Base-by-base conservation (phyloP, 2,113 vertebrate genomes). In the Nannobrachium achirus region DNA sequence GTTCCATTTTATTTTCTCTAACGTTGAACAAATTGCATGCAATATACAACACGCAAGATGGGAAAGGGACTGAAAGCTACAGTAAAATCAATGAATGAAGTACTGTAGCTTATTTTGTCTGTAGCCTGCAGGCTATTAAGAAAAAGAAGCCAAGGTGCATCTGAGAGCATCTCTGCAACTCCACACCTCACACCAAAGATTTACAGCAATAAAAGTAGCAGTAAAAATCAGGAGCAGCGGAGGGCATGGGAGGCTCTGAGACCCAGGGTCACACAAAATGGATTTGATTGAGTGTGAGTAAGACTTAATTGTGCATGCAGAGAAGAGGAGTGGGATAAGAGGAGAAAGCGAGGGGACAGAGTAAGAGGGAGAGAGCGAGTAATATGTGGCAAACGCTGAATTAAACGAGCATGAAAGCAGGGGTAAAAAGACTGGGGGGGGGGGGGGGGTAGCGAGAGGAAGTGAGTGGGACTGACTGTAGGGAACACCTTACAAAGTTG, bases 241-340 rank as follows among this genome's bases (percentile, higher is more conserved):
- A 81, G 69, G 77, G 65, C 75, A 62, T 20, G 1, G 67, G 64
- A 62, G 44, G 57, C 55, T 60, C 66, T 20, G 3, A 56, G 71
- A 55, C 69, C 55, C 52, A 7, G 46, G 57, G 71, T 70, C 25
- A 14, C n/a, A 3, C 56, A 66, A 71, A 45, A 70, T 63, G 57
- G 78, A 81, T 84, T 56, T 82, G 84, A 89, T 89, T 86, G 80
- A 82, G 48, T 6, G 74, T 1, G 39, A 75, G 63, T 40, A 6
- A 64, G 69, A 70, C 78, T 83, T 84, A 86, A 89, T 81, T 82
- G 84, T 64, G 67, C 76, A 19, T 84, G 71, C 33, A 66, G 61
- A 74, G 74, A 63, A 60, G 64, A 63, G 57, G 66, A 63, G 45
- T 11, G 74, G 58, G 71, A 79, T 63, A 75, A 81, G 75, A 71